phyloP scores from a whole-genome alignment of 2,797 vertebrate species.

The Syndactyla subalaris region DNA sequence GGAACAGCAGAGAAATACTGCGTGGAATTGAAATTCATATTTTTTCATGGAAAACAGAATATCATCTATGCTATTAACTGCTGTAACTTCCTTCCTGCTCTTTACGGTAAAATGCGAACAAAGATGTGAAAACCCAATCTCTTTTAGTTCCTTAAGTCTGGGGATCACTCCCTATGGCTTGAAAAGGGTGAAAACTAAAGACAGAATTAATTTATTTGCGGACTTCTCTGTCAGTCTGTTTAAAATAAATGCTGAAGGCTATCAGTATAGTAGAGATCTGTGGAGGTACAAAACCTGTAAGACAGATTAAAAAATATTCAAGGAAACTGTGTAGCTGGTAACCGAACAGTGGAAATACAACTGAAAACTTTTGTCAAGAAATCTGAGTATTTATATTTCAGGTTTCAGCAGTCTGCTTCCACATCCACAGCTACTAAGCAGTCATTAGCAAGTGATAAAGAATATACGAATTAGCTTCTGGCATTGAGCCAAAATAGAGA shows the following conservation, averaged over 20 bases:
- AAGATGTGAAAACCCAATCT: background rate
- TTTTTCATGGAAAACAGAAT: background rate
- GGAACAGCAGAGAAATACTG: background rate
- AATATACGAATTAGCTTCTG: background rate
- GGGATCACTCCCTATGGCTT: background rate
- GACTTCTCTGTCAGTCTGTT: background rate
- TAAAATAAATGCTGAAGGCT: background rate
- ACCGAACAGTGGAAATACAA: background rate
- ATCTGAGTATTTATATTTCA: background rate
- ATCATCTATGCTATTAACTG: background rate
- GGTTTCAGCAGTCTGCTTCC: conserved; percentile 18
- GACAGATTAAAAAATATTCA: background rate
- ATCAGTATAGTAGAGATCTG: background rate
- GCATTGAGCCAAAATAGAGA: conserved; percentile 3
- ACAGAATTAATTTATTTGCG: background rate
- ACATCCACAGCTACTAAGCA: background rate
- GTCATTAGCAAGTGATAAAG: conserved; percentile 39
- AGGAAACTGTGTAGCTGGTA: background rate
- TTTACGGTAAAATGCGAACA: background rate
- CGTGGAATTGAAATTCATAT: background rate
- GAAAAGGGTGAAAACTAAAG: background rate
- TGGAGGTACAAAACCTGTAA: background rate
- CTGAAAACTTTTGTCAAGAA: background rate
- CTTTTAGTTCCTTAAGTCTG: background rate
- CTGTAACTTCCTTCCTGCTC: background rate